Evolutionary conservation across 2,888 invertebrate species (phyloP).

Genomic region (Sympetrum striolatum): DNA sequence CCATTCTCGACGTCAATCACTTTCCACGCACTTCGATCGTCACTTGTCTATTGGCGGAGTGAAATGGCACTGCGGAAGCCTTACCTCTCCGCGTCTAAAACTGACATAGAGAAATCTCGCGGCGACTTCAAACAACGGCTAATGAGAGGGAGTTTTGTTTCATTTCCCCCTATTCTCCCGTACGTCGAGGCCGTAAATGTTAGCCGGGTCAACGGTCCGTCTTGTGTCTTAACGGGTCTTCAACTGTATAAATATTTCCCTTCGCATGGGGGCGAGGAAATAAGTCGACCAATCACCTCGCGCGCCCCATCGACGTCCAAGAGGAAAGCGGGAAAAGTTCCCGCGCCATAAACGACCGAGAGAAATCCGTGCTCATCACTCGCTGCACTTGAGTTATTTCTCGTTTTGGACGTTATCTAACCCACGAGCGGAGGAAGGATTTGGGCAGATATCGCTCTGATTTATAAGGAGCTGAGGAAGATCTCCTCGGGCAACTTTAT

Average conservation of each 20-base stretch:
- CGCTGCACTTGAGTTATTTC: background rate
- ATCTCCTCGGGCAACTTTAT: too few relatives aligned
- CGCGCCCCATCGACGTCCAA: background rate
- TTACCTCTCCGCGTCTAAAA: background rate
- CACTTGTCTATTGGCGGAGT: background rate
- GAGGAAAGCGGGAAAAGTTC: background rate
- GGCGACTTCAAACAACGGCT: background rate
- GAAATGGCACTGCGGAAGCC: background rate
- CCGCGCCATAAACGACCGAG: background rate
- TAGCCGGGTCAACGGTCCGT: background rate
- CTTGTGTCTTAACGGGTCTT: background rate
- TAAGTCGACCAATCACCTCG: background rate
- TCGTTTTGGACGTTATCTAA: background rate
- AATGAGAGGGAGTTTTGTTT: background rate
- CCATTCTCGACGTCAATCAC: too few relatives aligned
- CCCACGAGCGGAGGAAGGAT: too few relatives aligned
- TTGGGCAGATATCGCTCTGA: too few relatives aligned
- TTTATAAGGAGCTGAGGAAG: too few relatives aligned
- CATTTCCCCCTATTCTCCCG: background rate
- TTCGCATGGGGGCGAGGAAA: background rate
- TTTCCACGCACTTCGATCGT: too few relatives aligned
- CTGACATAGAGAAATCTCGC: background rate
- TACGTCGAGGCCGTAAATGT: background rate
- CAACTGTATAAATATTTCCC: background rate
- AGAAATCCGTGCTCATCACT: background rate